Conservation (phyloP, 1,140 invertebrate genomes). For the Aphelenchoides besseyi region DNA sequence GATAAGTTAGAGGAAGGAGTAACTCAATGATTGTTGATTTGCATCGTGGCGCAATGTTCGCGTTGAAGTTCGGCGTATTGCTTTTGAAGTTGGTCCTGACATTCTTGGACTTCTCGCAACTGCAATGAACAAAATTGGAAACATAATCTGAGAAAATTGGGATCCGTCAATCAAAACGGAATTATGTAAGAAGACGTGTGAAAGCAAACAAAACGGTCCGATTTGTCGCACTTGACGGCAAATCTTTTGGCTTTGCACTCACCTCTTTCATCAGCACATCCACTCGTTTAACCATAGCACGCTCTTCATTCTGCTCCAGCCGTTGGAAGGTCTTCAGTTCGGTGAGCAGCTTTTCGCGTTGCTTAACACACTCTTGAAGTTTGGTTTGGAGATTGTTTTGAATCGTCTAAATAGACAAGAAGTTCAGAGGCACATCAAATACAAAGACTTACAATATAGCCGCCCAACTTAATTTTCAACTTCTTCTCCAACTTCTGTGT, state of each 20-base stretch:
- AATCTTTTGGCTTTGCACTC: background rate
- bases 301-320: conserved; percentile 75
- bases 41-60: conserved; percentile 53
- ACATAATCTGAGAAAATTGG: conserved; percentile 27
- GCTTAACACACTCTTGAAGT: conserved; percentile 79
- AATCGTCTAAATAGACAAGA: conserved; percentile 42
- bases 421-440: conserved; percentile 66
- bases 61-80: conserved; percentile 72
- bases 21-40: background rate
- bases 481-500: conserved; percentile 98
- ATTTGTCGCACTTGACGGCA: conserved; percentile 17
- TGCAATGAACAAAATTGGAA: conserved; percentile 39
- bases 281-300: conserved; percentile 78
- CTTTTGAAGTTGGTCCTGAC: conserved; percentile 84
- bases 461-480: conserved; percentile 84
- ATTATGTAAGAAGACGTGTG: conserved; percentile 28
- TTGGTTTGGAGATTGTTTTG: conserved; percentile 42
- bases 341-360: conserved; percentile 84
- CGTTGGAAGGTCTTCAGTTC: conserved; percentile 81
- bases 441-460: conserved; percentile 72
- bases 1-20: no score
- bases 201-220: conserved; percentile 21
- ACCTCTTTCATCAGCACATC: conserved; percentile 48
- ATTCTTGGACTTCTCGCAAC: conserved; percentile 73
- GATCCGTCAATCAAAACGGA: background rate